A percentile compares a stretch with the other conserved stretches of the same genome.
These are phyloP conservation scores for Mystacides longicornis DNA, from an alignment of 2,888 invertebrate species.

Conservation along the genomic window DNA sequence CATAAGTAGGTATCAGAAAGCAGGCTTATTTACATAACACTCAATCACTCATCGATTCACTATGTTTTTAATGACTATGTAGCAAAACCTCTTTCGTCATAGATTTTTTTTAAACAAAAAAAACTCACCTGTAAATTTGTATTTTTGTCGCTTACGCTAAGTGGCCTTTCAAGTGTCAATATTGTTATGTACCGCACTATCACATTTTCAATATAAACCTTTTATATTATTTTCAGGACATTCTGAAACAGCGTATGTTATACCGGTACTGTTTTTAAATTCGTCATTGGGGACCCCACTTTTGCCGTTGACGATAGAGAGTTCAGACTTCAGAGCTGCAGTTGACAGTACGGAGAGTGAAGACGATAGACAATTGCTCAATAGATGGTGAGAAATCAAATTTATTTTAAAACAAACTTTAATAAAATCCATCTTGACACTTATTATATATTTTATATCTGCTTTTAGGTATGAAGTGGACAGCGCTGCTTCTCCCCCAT, in stretches of 20 bases:
- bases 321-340: slow-evolving; percentile 70
- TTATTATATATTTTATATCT: slow-evolving; percentile 18
- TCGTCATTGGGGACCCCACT: slow-evolving; percentile 70
- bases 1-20: no score
- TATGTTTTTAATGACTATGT: no score
- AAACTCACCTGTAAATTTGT: no score
- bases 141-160: no score
- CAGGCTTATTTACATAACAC: no score
- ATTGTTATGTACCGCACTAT: no score
- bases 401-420: not conserved
- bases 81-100: no score
- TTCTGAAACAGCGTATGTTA: slow-evolving; percentile 64
- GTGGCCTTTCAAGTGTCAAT: no score
- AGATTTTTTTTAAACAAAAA: no score
- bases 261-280: slow-evolving; percentile 72
- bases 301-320: slow-evolving; percentile 70
- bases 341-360: slow-evolving; percentile 59
- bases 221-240: slow-evolving; percentile 48
- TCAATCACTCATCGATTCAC: no score
- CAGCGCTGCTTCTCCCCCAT: slow-evolving; percentile 64
- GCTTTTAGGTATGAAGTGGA: slow-evolving; percentile 59
- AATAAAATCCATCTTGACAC: not conserved
- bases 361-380: slow-evolving; percentile 51
- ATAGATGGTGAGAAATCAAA: slow-evolving; percentile 51
- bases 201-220: no score